phyloP scores from a whole-genome alignment of 2,113 vertebrate species.

The Odontophorus gujanensis region DNA sequence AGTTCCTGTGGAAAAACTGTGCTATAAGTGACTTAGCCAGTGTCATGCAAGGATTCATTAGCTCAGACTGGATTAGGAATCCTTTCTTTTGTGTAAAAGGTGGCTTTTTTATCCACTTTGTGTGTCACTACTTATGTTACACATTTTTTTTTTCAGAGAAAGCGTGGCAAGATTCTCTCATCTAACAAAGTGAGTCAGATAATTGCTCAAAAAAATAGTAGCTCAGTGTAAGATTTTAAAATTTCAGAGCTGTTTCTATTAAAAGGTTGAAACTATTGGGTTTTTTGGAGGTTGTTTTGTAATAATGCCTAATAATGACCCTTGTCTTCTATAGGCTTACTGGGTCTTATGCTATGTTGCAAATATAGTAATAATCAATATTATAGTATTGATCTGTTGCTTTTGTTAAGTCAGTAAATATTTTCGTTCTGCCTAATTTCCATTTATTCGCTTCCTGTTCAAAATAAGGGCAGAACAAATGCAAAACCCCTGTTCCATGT shows the following conservation, averaged over 20 bases:
- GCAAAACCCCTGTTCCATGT: neutral
- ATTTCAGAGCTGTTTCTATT: neutral
- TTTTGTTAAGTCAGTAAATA: neutral
- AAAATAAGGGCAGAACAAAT: fast-evolving
- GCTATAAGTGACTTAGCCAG: neutral
- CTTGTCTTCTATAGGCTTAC: neutral
- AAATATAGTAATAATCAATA: neutral
- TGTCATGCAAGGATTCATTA: neutral
- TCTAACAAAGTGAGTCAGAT: neutral
- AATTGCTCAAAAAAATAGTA: neutral
- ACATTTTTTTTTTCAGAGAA: neutral
- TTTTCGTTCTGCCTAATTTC: neutral
- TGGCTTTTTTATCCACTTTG: neutral
- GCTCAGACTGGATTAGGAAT: neutral
- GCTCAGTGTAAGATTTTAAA: neutral
- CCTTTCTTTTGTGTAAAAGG: neutral
- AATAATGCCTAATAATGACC: neutral
- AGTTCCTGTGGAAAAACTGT: neutral
- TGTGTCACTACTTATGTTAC: neutral
- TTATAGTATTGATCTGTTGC: neutral
- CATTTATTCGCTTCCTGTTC: neutral
- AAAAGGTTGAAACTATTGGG: neutral
- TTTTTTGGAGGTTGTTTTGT: neutral
- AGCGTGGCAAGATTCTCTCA: neutral
- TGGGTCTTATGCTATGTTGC: neutral